These are phyloP conservation scores for Yoshiicerus persimilis DNA, from an alignment of 1,140 invertebrate genomes.

Conservation along the genomic window DNA sequence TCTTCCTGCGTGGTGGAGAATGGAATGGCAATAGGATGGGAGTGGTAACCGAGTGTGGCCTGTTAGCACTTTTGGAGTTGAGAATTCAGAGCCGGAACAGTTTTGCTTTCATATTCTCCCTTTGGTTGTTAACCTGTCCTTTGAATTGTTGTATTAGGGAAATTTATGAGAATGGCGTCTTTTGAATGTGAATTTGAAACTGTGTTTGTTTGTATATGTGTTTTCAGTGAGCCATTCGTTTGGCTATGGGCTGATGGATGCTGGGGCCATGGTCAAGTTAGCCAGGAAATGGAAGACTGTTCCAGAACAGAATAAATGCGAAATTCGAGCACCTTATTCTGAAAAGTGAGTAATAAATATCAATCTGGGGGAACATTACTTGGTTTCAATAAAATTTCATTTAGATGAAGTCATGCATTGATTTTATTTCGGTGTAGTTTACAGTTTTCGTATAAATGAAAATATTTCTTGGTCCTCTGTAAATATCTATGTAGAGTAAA, in stretches of 20 bases:
- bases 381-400: conserved; percentile 13
- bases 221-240: conserved; percentile 80
- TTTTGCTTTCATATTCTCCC: conserved; percentile 2
- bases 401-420: conserved; percentile 34
- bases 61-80: background rate
- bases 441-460: background rate
- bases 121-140: conserved; percentile 22
- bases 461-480: background rate
- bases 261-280: conserved; percentile 85
- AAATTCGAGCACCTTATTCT: conserved; percentile 72
- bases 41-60: background rate
- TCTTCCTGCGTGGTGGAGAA: background rate
- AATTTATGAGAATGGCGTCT: background rate
- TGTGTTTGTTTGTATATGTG: conserved; percentile 25
- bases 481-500: background rate
- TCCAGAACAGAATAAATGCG: conserved; percentile 79
- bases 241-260: conserved; percentile 95
- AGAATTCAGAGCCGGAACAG: background rate
- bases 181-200: conserved; percentile 21
- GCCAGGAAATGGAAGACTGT: conserved; percentile 83
- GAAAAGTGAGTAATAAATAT: conserved; percentile 62
- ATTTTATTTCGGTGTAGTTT: conserved; percentile 1
- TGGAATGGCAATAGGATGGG: background rate
- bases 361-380: background rate
- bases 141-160: conserved; percentile 7